Evolutionary conservation across 2,797 vertebrate species (phyloP).

Genomic region (Diplodus puntazzo): DNA sequence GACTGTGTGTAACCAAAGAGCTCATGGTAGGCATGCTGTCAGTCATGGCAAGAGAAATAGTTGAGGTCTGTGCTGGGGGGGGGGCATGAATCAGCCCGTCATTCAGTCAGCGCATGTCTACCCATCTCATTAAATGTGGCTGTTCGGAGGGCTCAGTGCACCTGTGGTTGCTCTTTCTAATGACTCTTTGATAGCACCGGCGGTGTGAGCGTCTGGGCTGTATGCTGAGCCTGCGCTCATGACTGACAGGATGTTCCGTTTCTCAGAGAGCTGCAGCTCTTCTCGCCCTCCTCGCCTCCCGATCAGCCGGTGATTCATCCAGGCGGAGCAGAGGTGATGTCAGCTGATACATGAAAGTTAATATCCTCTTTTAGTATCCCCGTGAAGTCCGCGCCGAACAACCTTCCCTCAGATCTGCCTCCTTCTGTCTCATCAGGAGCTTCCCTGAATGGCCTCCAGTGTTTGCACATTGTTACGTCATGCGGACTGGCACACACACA

Average conservation of each 20-base stretch:
- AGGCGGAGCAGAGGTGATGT: conserved; percentile 44
- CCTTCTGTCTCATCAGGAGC: conserved; percentile 29
- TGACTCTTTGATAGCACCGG: background rate
- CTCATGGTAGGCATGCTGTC: background rate
- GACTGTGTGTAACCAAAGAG: background rate
- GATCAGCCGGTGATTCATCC: conserved; percentile 43
- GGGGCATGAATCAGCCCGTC: conserved; percentile 5
- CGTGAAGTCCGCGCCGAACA: conserved; percentile 25
- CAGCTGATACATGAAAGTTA: conserved; percentile 50
- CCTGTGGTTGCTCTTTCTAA: background rate
- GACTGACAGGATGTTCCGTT: conserved; percentile 39
- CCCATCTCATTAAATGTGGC: background rate
- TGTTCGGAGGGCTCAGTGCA: background rate
- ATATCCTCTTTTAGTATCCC: conserved; percentile 26
- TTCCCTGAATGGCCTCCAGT: conserved; percentile 50
- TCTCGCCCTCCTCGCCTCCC: conserved; percentile 12
- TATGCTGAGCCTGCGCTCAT: conserved; percentile 18
- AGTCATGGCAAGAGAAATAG: background rate
- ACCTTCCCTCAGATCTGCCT: background rate
- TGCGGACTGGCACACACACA: conserved; percentile 7
- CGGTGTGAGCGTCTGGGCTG: conserved; percentile 7
- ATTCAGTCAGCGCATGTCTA: conserved; percentile 3
- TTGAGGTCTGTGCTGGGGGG: background rate
- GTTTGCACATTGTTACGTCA: conserved; percentile 67
- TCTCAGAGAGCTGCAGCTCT: conserved; percentile 31